Evolutionary conservation across 2,797 vertebrate genomes (phyloP).

Genomic region (Gymnocypris eckloni): DNA sequence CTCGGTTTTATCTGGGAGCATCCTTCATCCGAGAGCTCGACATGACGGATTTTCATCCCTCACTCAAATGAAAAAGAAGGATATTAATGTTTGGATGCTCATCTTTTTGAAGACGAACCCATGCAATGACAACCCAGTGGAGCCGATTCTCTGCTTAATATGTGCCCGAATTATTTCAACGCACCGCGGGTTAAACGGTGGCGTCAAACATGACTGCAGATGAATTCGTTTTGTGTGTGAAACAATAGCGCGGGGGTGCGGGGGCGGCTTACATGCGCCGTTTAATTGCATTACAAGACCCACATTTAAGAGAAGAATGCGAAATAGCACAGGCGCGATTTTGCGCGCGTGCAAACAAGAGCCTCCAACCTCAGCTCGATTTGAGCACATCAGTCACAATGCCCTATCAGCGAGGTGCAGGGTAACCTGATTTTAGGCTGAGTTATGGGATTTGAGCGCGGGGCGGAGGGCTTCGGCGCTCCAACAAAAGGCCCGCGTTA

Average conservation of each 20-base stretch:
- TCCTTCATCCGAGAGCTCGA: constrained; percentile 82
- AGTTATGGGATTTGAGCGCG: constrained; percentile 84
- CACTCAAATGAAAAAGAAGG: constrained; percentile 79
- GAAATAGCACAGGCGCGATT: constrained; percentile 80
- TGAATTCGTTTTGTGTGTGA: constrained; percentile 79
- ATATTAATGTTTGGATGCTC: constrained; percentile 85
- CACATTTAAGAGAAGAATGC: constrained; percentile 83
- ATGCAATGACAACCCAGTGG: constrained; percentile 75
- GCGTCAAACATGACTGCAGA: constrained; percentile 75
- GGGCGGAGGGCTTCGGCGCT: constrained; percentile 72
- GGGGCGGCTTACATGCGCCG: constrained; percentile 80
- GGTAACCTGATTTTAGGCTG: constrained; percentile 84
- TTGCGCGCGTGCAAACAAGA: constrained; percentile 73
- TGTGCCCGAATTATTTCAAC: constrained; percentile 77
- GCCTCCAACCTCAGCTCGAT: constrained; percentile 72
- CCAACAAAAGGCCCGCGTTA: constrained; percentile 81
- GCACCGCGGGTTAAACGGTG: constrained; percentile 80
- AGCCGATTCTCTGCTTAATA: constrained; percentile 74
- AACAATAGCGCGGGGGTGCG: constrained; percentile 78
- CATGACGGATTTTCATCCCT: constrained; percentile 74
- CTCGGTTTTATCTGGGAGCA: constrained; percentile 80
- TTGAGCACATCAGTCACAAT: constrained; percentile 81
- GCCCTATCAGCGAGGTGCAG: constrained; percentile 84
- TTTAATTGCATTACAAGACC: constrained; percentile 88
- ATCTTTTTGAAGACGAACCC: constrained; percentile 76